phyloP scores from a whole-genome alignment of 2,797 vertebrate species.

The Myotis daubentonii region DNA sequence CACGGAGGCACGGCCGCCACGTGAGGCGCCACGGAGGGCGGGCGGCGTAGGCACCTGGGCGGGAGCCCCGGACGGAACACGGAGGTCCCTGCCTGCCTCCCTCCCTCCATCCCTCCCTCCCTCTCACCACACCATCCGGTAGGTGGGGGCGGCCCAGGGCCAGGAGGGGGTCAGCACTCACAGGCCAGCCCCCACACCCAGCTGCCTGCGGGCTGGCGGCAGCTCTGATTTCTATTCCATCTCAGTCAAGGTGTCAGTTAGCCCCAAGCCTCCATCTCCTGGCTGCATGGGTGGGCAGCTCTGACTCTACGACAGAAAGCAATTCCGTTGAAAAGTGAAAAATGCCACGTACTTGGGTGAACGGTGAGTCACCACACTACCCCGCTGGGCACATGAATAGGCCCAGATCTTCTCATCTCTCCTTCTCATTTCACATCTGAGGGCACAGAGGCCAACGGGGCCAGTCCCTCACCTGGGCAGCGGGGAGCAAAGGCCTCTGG shows the following conservation, averaged over 20 bases:
- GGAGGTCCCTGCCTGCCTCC: no score
- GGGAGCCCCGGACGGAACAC: no score
- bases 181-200: not conserved
- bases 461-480: fast-evolving
- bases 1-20: not conserved
- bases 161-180: not conserved
- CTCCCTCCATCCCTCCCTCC: no score
- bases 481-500: not conserved
- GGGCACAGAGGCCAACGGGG: not conserved
- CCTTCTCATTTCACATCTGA: not conserved
- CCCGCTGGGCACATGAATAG: not conserved
- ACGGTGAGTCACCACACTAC: not conserved
- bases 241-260: not conserved
- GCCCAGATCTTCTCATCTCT: fast-evolving
- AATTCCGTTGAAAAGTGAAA: not conserved
- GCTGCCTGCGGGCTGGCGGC: fast-evolving
- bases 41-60: not conserved
- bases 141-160: not conserved
- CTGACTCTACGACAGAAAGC: not conserved
- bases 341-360: not conserved
- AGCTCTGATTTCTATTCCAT: not conserved
- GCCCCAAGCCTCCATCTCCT: not conserved
- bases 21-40: no score
- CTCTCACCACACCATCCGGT: no score
- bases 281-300: not conserved